Evolutionary conservation across 2,888 invertebrate genomes (phyloP).

Genomic region (Apoderus coryli): DNA sequence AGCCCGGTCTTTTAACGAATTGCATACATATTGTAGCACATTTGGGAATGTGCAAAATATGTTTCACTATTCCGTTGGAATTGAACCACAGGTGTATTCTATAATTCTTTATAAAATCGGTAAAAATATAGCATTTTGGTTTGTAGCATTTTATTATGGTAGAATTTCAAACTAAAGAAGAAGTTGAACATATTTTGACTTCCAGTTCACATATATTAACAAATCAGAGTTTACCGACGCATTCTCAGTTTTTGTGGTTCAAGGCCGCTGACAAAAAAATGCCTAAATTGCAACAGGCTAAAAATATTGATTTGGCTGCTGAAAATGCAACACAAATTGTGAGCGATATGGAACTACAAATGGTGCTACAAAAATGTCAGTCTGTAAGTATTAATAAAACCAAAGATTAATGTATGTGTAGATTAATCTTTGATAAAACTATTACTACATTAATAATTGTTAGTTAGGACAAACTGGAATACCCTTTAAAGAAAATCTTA

Average conservation of each 20-base stretch:
- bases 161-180: constrained; percentile 46
- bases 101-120: no score
- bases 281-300: constrained; percentile 23
- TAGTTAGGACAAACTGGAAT: no score
- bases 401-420: constrained; percentile 4
- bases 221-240: constrained; percentile 44
- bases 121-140: constrained; percentile 8
- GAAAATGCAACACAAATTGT: constrained; percentile 36
- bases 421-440: no score
- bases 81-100: constrained; percentile 30
- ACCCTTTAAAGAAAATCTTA: no score
- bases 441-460: no score
- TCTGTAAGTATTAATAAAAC: constrained; percentile 10
- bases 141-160: constrained; percentile 59
- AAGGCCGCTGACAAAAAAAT: constrained; percentile 26
- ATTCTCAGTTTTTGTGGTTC: constrained; percentile 63
- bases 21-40: constrained; percentile 52
- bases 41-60: constrained; percentile 49
- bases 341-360: constrained; percentile 32
- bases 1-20: constrained; percentile 48
- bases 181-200: constrained; percentile 40
- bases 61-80: constrained; percentile 43
- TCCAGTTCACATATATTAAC: constrained; percentile 43
- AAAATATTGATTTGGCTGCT: constrained; percentile 20
- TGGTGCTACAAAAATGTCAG: constrained; percentile 2